phyloP scores from a whole-genome alignment of 2,888 invertebrate genomes.

The Chaitophorus viminalis region DNA sequence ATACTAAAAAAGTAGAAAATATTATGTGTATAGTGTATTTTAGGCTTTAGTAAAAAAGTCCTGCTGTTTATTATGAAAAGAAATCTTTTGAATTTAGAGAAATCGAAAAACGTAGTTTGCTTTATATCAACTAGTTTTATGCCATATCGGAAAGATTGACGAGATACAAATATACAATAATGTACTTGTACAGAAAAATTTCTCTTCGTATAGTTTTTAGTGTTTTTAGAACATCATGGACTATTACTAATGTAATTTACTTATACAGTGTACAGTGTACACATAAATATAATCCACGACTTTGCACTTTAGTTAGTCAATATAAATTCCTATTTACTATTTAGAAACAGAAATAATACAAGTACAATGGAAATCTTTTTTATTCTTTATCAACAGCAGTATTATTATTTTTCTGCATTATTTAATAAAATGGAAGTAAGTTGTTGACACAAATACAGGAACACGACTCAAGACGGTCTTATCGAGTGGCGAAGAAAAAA shows the following conservation, averaged over 20 bases:
- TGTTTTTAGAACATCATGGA: no score
- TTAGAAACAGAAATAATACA: background rate
- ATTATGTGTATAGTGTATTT: no score
- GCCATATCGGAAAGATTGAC: background rate
- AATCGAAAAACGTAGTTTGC: conserved; percentile 21
- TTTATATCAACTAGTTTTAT: conserved; percentile 29
- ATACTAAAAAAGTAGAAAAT: no score
- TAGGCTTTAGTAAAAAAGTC: background rate
- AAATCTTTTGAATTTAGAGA: conserved; percentile 32
- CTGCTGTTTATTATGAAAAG: background rate
- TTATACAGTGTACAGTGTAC: no score
- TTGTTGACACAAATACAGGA: background rate
- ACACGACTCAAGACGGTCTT: background rate
- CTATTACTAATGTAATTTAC: no score
- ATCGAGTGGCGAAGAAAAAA: background rate
- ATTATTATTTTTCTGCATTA: background rate
- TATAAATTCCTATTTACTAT: no score
- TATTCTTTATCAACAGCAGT: background rate
- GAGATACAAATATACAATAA: background rate
- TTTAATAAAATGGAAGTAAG: background rate
- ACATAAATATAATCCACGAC: no score
- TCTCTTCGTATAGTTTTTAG: background rate
- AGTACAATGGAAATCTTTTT: background rate
- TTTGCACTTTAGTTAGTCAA: no score
- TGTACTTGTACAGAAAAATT: background rate